Conservation (phyloP, 1,140 invertebrate genomes). For the Acyrthosiphon pisum region DNA sequence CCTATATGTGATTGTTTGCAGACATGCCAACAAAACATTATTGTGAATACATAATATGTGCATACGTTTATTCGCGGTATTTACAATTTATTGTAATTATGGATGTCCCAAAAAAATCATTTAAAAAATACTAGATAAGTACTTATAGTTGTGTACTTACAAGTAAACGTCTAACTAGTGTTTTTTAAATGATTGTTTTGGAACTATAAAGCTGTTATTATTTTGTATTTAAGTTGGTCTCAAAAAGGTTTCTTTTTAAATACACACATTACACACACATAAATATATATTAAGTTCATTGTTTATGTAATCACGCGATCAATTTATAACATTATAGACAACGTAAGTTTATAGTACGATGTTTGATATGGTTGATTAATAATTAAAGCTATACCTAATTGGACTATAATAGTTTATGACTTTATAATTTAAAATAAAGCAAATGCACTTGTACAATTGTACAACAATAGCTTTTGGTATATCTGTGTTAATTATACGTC, state of each 20-base stretch:
- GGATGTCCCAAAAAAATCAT: background rate
- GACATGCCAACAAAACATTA: background rate
- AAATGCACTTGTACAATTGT: background rate
- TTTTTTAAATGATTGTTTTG: too few species aligned
- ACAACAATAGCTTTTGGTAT: background rate
- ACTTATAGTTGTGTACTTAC: background rate
- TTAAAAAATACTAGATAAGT: background rate
- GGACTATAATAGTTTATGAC: background rate
- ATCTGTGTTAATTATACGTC: background rate
- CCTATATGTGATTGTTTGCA: background rate
- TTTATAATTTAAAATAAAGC: background rate
- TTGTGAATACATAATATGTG: background rate
- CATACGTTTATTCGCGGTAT: background rate
- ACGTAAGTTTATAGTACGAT: background rate
- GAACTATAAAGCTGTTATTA: too few species aligned
- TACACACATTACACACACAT: too few species aligned
- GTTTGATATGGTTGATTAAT: background rate
- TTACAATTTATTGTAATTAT: background rate
- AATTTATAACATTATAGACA: too few species aligned
- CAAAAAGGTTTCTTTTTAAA: background rate
- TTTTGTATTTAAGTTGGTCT: too few species aligned
- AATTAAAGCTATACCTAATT: background rate
- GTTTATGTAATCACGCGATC: too few species aligned
- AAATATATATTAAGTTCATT: too few species aligned
- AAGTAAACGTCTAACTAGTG: background rate